Evolutionary conservation across 2,113 vertebrate species (phyloP).

Genomic region (Phodopus roborovskii): DNA sequence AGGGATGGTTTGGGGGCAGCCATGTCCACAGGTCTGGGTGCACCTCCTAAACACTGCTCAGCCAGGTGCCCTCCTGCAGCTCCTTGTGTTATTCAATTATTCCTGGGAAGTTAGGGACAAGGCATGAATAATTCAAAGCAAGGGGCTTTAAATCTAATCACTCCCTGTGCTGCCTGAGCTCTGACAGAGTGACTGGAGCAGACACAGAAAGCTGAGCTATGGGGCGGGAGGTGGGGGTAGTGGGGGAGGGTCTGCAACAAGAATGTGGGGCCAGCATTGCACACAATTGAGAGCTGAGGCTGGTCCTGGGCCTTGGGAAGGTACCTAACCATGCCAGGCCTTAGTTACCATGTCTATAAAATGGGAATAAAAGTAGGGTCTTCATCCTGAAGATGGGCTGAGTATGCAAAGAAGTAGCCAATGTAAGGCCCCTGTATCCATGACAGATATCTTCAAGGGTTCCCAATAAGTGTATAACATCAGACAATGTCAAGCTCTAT

Average conservation of each 20-base stretch:
- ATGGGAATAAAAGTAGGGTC: neutral
- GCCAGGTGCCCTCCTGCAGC: conserved; percentile 75
- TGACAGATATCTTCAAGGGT: no score
- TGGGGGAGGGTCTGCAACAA: conserved; percentile 16
- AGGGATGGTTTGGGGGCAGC: conserved; percentile 78
- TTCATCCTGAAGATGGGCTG: neutral
- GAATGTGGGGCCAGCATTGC: conserved; percentile 46
- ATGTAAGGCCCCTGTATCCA: neutral
- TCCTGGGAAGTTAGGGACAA: conserved; percentile 83
- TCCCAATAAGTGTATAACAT: neutral
- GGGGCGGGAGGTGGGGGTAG: neutral
- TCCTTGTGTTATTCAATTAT: conserved; percentile 86
- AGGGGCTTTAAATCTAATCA: conserved; percentile 86
- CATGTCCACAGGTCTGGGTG: conserved; percentile 65
- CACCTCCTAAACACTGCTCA: conserved; percentile 73
- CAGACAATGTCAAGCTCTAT: fast-evolving
- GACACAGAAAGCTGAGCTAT: conserved; percentile 52
- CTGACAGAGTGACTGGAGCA: conserved; percentile 78
- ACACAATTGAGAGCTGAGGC: neutral
- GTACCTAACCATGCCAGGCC: neutral
- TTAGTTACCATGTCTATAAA: neutral
- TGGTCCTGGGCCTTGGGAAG: neutral
- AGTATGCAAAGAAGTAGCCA: no score
- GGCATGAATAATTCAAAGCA: conserved; percentile 88
- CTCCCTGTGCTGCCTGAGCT: conserved; percentile 81